Evolutionary conservation across 1,140 invertebrate species (phyloP).

Genomic region (Riptortus pedestris): DNA sequence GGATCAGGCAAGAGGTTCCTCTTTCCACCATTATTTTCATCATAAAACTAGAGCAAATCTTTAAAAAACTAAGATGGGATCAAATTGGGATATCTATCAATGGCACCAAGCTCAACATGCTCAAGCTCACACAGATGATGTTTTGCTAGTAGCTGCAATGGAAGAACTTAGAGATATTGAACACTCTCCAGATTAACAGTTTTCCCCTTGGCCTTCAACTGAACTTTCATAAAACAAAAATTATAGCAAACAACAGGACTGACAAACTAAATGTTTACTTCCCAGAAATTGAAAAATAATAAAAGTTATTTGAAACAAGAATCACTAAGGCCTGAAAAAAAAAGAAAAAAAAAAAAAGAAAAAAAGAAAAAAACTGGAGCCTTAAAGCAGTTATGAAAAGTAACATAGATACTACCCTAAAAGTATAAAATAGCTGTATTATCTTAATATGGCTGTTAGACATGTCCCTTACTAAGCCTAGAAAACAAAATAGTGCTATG

Average conservation of each 20-base stretch:
- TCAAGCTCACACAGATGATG: not conserved
- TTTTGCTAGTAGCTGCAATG: not conserved
- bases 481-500: no score
- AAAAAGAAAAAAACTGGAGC: no score
- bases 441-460: no score
- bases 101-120: not conserved
- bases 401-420: not conserved
- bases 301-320: not conserved
- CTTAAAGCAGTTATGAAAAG: no score
- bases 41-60: not conserved
- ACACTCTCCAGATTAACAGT: not conserved
- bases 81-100: not conserved
- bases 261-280: not conserved
- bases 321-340: not conserved
- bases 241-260: not conserved
- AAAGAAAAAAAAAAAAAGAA: no score
- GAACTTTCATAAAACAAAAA: not conserved
- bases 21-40: not conserved
- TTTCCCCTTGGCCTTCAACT: not conserved
- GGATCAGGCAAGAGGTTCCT: not conserved
- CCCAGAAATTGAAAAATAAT: no score
- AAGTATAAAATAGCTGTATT: no score
- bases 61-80: not conserved
- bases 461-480: no score
- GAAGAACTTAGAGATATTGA: not conserved